Evolutionary conservation across 2,888 invertebrate genomes (phyloP).

Genomic region (Morpho deidamia): DNA sequence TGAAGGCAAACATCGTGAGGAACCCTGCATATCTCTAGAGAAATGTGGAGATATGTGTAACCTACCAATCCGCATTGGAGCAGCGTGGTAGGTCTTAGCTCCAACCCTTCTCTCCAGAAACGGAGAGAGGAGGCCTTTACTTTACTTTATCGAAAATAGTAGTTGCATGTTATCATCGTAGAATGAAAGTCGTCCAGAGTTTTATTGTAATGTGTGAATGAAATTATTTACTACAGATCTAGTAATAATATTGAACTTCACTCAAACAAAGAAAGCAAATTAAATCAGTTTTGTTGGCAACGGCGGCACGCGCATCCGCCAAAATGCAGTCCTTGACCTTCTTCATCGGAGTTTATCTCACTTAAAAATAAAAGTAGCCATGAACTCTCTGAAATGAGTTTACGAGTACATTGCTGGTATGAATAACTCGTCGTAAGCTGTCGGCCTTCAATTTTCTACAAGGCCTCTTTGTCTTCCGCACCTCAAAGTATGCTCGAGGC

Average conservation of each 20-base stretch:
- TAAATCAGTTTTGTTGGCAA: constrained; percentile 55
- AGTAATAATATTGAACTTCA: constrained; percentile 37
- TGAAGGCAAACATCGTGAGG: no score
- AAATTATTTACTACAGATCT: constrained; percentile 40
- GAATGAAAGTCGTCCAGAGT: no score
- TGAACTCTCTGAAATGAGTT: constrained; percentile 62
- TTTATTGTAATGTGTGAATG: no score
- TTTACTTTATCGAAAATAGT: no score
- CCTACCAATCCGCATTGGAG: no score
- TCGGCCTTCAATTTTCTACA: constrained; percentile 72
- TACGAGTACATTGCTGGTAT: constrained; percentile 54
- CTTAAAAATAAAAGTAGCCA: constrained; percentile 69
- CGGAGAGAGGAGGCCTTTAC: no score
- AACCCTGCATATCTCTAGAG: no score
- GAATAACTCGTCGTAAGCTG: constrained; percentile 51
- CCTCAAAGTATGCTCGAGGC: constrained; percentile 8
- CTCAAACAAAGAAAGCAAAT: constrained; percentile 23
- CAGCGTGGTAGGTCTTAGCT: no score
- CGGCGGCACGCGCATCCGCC: constrained; percentile 52
- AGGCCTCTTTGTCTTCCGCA: constrained; percentile 59
- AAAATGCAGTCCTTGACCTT: constrained; percentile 74
- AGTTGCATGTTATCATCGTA: no score
- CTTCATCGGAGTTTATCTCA: constrained; percentile 54
- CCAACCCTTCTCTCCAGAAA: no score
- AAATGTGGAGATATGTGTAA: no score